phyloP scores from a whole-genome alignment of 1,140 invertebrate species.

The Ruditapes philippinarum region DNA sequence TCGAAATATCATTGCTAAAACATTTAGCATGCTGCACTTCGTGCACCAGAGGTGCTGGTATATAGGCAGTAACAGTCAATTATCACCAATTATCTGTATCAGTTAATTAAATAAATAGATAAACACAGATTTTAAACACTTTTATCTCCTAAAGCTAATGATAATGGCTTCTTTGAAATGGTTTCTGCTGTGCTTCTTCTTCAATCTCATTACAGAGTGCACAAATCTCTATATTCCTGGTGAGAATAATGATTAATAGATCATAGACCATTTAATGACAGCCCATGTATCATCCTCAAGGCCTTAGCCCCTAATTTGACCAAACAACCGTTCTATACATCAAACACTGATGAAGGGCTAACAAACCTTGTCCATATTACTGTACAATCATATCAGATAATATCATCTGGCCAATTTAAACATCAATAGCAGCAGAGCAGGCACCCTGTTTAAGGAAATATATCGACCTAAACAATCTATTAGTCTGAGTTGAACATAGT shows the following conservation, averaged over 20 bases:
- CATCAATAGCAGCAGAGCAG: not conserved
- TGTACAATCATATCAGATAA: not conserved
- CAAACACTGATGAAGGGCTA: not conserved
- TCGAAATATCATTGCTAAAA: too few relatives aligned
- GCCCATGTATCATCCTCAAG: not conserved
- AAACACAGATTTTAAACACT: constrained; percentile 2
- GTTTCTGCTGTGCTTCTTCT: not conserved
- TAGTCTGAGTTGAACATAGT: too few relatives aligned
- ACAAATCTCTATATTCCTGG: not conserved
- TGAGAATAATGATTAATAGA: not conserved
- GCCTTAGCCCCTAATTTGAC: not conserved
- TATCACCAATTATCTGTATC: constrained; percentile 15
- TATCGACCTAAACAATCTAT: too few relatives aligned
- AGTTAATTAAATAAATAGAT: constrained; percentile 25
- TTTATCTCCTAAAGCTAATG: constrained; percentile 16
- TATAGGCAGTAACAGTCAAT: not conserved
- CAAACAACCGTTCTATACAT: not conserved
- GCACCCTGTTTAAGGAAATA: too few relatives aligned
- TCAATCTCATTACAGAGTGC: not conserved
- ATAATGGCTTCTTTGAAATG: constrained; percentile 34
- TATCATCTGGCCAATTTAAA: not conserved
- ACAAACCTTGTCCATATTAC: too few relatives aligned
- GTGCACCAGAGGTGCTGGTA: not conserved
- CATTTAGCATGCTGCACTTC: too few relatives aligned
- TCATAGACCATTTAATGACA: not conserved